Conservation (phyloP, 2,888 invertebrate genomes). For the Dryomyza anilis region DNA sequence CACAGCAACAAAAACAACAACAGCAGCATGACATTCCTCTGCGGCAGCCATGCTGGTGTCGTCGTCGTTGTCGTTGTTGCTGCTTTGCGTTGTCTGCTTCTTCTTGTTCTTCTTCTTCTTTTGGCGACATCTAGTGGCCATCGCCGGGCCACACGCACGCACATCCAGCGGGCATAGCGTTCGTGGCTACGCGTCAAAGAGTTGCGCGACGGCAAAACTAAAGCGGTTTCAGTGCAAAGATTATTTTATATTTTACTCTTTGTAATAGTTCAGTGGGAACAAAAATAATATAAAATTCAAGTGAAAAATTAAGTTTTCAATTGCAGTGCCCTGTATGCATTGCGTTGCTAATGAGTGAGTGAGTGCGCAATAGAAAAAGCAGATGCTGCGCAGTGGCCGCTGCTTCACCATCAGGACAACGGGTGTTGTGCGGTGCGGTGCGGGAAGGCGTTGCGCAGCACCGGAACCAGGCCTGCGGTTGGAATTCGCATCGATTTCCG, state of each 20-base stretch:
- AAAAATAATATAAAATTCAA: not conserved
- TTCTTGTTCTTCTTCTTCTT: not conserved
- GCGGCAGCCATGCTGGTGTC: conserved; percentile 33
- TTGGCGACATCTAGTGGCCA: conserved; percentile 19
- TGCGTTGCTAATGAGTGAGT: not conserved
- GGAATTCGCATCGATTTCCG: not conserved
- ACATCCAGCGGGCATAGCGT: not conserved
- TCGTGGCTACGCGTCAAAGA: conserved; percentile 23
- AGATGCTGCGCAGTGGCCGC: not conserved
- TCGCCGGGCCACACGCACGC: conserved; percentile 2
- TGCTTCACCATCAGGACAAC: not conserved
- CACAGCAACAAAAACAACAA: conserved; percentile 20
- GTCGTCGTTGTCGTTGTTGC: conserved; percentile 38
- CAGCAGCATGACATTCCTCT: conserved; percentile 25
- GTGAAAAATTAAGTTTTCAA: not conserved
- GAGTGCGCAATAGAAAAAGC: not conserved
- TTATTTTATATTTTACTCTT: not conserved
- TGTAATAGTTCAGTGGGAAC: not conserved
- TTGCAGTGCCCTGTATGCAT: not conserved
- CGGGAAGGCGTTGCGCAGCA: not conserved
- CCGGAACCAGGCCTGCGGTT: conserved; percentile 2
- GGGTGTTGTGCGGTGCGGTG: not conserved
- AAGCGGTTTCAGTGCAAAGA: not conserved
- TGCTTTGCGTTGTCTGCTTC: conserved; percentile 1
- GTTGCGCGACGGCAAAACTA: conserved; percentile 2